Percentiles rank a stretch among this genome's conserved stretches.
Conservation (phyloP, 2,888 invertebrate species). For the Rotaria macrura region DNA sequence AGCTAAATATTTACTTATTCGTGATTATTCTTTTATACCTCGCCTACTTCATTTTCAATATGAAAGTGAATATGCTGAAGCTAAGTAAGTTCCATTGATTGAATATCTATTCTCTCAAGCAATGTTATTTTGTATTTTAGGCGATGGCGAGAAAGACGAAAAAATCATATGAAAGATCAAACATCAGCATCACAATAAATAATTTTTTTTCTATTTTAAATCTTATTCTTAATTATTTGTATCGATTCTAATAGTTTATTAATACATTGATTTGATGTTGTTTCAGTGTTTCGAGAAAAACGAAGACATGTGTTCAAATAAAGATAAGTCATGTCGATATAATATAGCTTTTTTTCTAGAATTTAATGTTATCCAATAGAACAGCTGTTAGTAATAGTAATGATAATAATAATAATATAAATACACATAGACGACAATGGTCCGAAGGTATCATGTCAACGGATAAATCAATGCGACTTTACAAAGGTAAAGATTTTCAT, state of each 20-base stretch:
- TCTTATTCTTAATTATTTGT: background rate
- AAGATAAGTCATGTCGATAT: background rate
- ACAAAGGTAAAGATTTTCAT: background rate
- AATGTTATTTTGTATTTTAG: background rate
- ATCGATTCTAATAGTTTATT: background rate
- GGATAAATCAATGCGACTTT: background rate
- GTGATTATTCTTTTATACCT: slow-evolving; percentile 26
- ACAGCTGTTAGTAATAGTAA: background rate
- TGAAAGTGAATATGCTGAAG: slow-evolving; percentile 27
- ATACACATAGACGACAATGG: background rate
- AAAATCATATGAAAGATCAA: background rate
- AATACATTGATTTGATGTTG: background rate
- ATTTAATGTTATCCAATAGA: background rate
- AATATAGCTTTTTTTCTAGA: background rate
- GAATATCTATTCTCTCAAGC: no score
- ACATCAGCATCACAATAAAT: background rate
- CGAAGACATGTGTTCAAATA: background rate
- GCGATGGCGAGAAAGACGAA: background rate
- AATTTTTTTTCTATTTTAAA: no score
- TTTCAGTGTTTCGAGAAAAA: background rate
- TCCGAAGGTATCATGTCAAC: background rate
- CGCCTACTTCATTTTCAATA: slow-evolving; percentile 28
- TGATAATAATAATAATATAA: background rate
- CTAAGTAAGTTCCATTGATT: background rate
- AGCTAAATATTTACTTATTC: background rate